Evolutionary conservation across 2,888 invertebrate genomes (phyloP).

Genomic region (Drosophila aldrichi): DNA sequence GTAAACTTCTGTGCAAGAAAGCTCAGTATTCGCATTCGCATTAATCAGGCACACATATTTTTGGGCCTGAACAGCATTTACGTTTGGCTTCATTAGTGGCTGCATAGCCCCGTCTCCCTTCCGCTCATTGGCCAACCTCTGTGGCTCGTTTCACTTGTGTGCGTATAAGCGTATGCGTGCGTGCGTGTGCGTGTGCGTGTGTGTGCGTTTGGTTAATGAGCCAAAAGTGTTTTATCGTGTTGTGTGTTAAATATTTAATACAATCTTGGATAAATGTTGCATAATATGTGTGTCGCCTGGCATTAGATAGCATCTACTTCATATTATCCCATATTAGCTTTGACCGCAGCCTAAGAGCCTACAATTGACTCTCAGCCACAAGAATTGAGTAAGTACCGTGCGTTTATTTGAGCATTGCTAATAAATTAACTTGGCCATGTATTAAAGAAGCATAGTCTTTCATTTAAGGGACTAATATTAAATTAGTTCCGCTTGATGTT

Average conservation of each 20-base stretch:
- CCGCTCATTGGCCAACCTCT: slow-evolving; percentile 5
- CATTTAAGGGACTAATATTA: not conserved
- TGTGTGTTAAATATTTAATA: slow-evolving; percentile 78
- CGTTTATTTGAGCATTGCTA: not conserved
- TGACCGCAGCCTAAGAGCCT: slow-evolving; percentile 40
- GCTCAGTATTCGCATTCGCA: slow-evolving; percentile 33
- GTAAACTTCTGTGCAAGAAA: slow-evolving; percentile 52
- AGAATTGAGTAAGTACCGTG: slow-evolving; percentile 33
- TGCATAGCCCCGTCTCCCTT: slow-evolving; percentile 10
- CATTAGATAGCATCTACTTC: slow-evolving; percentile 39
- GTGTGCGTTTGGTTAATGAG: slow-evolving; percentile 71
- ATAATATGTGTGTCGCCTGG: slow-evolving; percentile 58
- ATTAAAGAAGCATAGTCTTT: not conserved
- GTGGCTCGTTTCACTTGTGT: slow-evolving; percentile 3
- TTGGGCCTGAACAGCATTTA: slow-evolving; percentile 28
- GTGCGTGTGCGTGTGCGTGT: not conserved
- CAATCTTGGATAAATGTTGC: slow-evolving; percentile 75
- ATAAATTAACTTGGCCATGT: not conserved
- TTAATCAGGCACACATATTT: slow-evolving; percentile 51
- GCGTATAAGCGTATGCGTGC: slow-evolving; percentile 6
- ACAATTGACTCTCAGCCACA: not conserved
- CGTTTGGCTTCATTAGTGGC: slow-evolving; percentile 65
- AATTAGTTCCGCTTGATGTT: not conserved
- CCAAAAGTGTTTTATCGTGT: slow-evolving; percentile 79
- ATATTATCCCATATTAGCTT: slow-evolving; percentile 19